Conservation (phyloP, 2,888 invertebrate species). For the Automeris io region DNA sequence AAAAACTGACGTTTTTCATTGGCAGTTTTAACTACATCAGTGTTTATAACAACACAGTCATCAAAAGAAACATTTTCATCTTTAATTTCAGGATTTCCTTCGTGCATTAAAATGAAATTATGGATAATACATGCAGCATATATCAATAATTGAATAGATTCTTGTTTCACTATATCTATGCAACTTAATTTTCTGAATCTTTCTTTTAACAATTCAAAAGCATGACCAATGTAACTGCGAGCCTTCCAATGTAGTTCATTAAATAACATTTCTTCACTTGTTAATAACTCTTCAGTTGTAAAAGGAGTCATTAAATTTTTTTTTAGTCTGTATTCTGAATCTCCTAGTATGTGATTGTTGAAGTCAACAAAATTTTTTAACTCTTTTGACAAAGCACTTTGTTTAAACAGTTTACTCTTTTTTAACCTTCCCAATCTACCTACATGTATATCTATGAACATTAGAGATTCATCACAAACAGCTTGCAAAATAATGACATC, state of each 20-base stretch:
- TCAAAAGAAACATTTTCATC: slow-evolving; percentile 51
- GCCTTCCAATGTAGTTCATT: slow-evolving; percentile 64
- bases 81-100: slow-evolving; percentile 52
- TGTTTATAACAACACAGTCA: slow-evolving; percentile 55
- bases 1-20: slow-evolving; percentile 62
- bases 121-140: slow-evolving; percentile 59
- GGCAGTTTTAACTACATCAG: slow-evolving; percentile 50
- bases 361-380: slow-evolving; percentile 55
- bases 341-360: slow-evolving; percentile 64
- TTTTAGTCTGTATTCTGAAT: slow-evolving; percentile 53
- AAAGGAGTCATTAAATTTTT: slow-evolving; percentile 63
- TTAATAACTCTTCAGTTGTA: slow-evolving; percentile 54
- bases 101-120: slow-evolving; percentile 61
- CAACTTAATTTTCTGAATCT: slow-evolving; percentile 56
- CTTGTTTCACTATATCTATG: slow-evolving; percentile 46
- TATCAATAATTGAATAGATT: slow-evolving; percentile 44
- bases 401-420: slow-evolving; percentile 55
- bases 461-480: slow-evolving; percentile 61
- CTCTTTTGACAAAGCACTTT: slow-evolving; percentile 46
- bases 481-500: slow-evolving; percentile 57
- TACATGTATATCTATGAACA: slow-evolving; percentile 57
- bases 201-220: slow-evolving; percentile 57
- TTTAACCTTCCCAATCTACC: slow-evolving; percentile 48
- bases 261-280: slow-evolving; percentile 66
- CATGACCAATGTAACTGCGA: slow-evolving; percentile 51